A percentile compares a stretch with the other conserved stretches of the same genome.
phyloP scores from a whole-genome alignment of 2,888 invertebrate species.

The Argynnis bischoffii region DNA sequence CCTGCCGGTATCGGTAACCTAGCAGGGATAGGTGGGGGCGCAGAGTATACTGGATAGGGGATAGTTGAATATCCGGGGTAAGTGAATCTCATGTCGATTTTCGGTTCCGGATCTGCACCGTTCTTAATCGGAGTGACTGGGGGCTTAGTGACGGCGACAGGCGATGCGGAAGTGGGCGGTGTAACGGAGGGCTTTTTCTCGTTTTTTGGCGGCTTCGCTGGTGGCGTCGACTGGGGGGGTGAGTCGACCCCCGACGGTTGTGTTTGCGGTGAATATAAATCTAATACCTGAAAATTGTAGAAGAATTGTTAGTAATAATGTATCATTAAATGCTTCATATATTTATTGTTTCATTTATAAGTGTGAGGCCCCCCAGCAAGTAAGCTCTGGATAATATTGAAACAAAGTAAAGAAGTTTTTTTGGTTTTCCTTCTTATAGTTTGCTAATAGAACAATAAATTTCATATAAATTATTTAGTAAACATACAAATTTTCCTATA shows the following conservation, averaged over 20 bases:
- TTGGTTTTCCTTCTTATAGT: too few species aligned
- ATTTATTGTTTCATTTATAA: too few species aligned
- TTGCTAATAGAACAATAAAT: too few species aligned
- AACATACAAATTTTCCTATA: too few species aligned
- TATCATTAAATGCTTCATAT: too few species aligned
- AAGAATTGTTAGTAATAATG: not conserved
- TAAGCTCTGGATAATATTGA: too few species aligned
- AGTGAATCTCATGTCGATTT: constrained; percentile 60
- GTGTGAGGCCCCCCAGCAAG: too few species aligned
- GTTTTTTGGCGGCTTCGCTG: constrained; percentile 75
- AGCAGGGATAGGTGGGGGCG: constrained; percentile 66
- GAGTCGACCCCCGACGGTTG: constrained; percentile 84
- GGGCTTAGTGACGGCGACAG: constrained; percentile 59
- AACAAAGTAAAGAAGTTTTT: too few species aligned
- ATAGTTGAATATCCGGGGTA: constrained; percentile 64
- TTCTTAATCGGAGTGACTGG: constrained; percentile 69
- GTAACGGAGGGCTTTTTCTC: constrained; percentile 77
- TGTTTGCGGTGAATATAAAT: constrained; percentile 92
- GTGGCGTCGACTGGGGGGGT: constrained; percentile 80
- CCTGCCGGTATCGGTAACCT: constrained; percentile 50
- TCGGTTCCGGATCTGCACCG: constrained; percentile 60
- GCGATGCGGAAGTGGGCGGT: constrained; percentile 77
- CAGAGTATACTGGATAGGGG: constrained; percentile 72
- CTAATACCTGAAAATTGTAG: constrained; percentile 83
- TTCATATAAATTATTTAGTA: too few species aligned